Evolutionary conservation across 2,113 vertebrate genomes (phyloP).

Genomic region (Indri indri): DNA sequence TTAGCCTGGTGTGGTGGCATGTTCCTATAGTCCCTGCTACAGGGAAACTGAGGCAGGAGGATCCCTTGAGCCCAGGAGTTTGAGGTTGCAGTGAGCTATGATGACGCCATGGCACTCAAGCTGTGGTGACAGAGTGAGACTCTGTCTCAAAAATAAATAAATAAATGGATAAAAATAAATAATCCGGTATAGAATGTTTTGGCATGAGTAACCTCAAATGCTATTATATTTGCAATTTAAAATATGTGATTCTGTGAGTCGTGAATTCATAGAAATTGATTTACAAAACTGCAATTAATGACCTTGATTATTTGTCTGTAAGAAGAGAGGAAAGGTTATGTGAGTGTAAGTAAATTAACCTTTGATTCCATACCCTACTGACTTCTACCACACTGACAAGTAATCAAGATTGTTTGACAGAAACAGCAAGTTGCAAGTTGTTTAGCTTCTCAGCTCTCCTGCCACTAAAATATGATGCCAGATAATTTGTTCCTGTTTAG

Average conservation of each 20-base stretch:
- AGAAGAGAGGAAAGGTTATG: constrained; percentile 40
- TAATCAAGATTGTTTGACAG: constrained; percentile 73
- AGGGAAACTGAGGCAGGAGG: too few relatives aligned
- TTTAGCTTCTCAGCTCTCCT: constrained; percentile 66
- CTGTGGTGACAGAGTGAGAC: too few relatives aligned
- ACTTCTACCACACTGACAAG: constrained; percentile 56
- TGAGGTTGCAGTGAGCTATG: too few relatives aligned
- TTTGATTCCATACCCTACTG: constrained; percentile 43
- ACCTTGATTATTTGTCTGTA: constrained; percentile 66
- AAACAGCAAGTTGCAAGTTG: constrained; percentile 52
- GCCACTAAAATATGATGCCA: constrained; percentile 75
- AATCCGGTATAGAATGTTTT: neutral
- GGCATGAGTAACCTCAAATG: neutral
- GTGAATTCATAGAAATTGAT: constrained; percentile 55
- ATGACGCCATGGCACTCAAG: too few relatives aligned
- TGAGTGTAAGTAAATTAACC: constrained; percentile 70
- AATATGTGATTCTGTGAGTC: neutral
- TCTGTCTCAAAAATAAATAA: too few relatives aligned
- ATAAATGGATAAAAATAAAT: neutral
- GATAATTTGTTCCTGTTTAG: constrained; percentile 79
- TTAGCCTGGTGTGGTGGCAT: too few relatives aligned
- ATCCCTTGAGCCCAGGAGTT: too few relatives aligned
- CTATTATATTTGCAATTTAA: constrained; percentile 55
- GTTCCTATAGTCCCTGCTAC: too few relatives aligned
- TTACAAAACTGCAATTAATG: constrained; percentile 64